These are phyloP conservation scores for Sycobia sp. DNA, from an alignment of 1,140 invertebrate species.

Conservation along the genomic window DNA sequence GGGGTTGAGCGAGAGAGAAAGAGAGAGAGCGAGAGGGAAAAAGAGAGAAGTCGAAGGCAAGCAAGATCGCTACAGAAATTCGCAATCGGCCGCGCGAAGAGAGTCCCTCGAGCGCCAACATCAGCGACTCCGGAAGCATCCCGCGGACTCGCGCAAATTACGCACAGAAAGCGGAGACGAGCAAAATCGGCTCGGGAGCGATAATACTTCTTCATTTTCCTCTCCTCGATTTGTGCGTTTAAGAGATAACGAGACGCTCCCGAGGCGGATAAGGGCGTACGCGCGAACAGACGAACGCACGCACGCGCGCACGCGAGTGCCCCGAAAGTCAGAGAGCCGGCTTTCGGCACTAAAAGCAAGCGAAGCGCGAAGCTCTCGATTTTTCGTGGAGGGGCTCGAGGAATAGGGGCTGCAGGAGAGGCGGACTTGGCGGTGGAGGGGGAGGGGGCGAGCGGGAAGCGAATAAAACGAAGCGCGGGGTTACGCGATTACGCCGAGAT, in stretches of 20 bases:
- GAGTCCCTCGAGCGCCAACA: too few relatives aligned
- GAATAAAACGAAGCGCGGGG: too few relatives aligned
- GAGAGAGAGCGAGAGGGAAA: background rate
- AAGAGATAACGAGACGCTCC: constrained; percentile 20
- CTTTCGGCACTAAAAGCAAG: background rate
- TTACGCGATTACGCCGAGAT: background rate
- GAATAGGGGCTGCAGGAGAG: too few relatives aligned
- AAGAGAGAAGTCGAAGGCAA: too few relatives aligned
- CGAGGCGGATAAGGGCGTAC: constrained; percentile 12
- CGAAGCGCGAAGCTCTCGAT: background rate
- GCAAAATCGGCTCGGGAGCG: too few relatives aligned
- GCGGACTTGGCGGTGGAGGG: background rate
- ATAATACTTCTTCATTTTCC: background rate
- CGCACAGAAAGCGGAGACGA: too few relatives aligned
- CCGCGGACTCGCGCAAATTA: too few relatives aligned
- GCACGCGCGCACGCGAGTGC: background rate
- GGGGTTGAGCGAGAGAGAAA: constrained; percentile 14
- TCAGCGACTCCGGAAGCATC: too few relatives aligned
- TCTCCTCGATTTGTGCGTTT: background rate
- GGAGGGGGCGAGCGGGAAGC: too few relatives aligned
- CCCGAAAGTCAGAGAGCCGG: background rate
- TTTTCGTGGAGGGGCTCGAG: background rate
- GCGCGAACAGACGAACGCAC: background rate
- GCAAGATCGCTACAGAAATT: too few relatives aligned
- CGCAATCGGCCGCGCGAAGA: too few relatives aligned